A percentile compares a stretch with the other conserved stretches of the same genome.
phyloP scores from a whole-genome alignment of 2,888 invertebrate species.

The Caenorhabditis uteleia region DNA sequence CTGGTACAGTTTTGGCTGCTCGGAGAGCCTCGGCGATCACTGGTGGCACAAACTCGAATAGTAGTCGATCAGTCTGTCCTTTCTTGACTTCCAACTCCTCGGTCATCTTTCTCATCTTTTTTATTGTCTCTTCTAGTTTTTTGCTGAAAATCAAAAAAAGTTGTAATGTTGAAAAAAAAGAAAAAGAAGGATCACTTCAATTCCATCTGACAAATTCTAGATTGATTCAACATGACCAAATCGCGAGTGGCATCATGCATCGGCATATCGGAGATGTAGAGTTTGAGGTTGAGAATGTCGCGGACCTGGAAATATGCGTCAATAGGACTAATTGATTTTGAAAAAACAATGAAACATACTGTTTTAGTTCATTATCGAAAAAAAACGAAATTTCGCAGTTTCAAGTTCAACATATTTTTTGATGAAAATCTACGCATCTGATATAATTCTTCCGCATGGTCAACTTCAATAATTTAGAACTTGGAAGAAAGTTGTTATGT shows the following conservation, averaged over 20 bases:
- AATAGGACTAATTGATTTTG: too few species aligned
- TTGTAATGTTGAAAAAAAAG: too few species aligned
- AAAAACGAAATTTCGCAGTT: too few species aligned
- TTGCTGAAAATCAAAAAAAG: constrained; percentile 53
- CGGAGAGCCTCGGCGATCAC: constrained; percentile 58
- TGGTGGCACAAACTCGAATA: constrained; percentile 60
- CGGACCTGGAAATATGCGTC: constrained; percentile 47
- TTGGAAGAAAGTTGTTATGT: too few species aligned
- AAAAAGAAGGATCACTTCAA: constrained; percentile 49
- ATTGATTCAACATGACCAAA: constrained; percentile 65
- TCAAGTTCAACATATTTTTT: not conserved
- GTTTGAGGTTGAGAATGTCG: constrained; percentile 59
- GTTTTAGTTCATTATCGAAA: too few species aligned
- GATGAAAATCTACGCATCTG: not conserved
- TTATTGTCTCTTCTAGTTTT: constrained; percentile 61
- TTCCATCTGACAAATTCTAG: constrained; percentile 65
- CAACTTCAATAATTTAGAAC: not conserved
- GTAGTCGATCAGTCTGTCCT: constrained; percentile 50
- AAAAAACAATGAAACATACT: too few species aligned
- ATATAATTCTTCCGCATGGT: not conserved
- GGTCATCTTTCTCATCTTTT: constrained; percentile 53
- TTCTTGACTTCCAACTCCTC: constrained; percentile 58
- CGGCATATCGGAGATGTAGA: constrained; percentile 67
- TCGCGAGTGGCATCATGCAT: constrained; percentile 67
- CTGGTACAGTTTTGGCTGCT: constrained; percentile 50